A percentile compares a stretch with the other conserved stretches of the same genome.
Conservation (phyloP, 2,888 invertebrate genomes). For the Lasius fuliginosus region DNA sequence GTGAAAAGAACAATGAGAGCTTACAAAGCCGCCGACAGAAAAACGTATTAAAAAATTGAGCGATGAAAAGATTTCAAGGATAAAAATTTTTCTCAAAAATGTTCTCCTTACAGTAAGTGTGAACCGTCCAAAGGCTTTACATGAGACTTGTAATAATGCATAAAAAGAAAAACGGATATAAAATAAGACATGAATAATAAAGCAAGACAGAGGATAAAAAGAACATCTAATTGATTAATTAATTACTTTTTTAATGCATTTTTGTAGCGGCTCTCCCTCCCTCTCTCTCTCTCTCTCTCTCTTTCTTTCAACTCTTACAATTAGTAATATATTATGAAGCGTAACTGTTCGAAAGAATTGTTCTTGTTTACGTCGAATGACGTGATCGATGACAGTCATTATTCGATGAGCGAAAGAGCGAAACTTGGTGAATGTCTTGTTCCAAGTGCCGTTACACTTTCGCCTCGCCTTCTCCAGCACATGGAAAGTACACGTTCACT, state of each 20-base stretch:
- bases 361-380: background rate
- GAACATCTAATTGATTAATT: no score
- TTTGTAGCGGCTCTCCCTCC: background rate
- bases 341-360: background rate
- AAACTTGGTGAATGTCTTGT: slow-evolving; percentile 26
- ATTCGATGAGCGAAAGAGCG: background rate
- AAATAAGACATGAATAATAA: background rate
- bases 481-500: slow-evolving; percentile 27
- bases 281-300: background rate
- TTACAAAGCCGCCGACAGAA: background rate
- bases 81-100: background rate
- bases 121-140: background rate
- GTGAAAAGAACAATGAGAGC: background rate
- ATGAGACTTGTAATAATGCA: background rate
- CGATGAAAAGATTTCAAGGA: background rate
- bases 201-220: background rate
- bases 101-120: background rate
- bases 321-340: background rate
- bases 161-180: background rate
- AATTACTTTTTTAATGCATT: background rate
- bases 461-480: slow-evolving; percentile 1
- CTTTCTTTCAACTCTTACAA: background rate
- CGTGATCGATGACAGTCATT: background rate
- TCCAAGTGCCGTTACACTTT: slow-evolving; percentile 36
- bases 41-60: background rate